phyloP scores from a whole-genome alignment of 2,888 invertebrate genomes.

The Drosophila limbata region DNA sequence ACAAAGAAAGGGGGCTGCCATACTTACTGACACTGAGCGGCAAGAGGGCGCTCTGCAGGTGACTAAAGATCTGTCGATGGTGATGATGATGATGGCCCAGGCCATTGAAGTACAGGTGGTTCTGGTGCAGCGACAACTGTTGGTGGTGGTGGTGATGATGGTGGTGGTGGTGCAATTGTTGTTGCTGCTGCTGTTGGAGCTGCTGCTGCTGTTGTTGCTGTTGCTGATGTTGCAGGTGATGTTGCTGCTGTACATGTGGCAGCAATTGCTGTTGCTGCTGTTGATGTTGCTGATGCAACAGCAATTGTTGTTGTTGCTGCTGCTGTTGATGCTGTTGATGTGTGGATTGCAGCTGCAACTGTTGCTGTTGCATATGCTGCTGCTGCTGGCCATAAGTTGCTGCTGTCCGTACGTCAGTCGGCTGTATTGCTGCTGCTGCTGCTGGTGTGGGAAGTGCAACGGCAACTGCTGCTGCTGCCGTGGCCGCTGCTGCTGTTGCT shows the following conservation, averaged over 20 bases:
- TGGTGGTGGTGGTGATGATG: conserved; percentile 75
- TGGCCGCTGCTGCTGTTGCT: conserved; percentile 69
- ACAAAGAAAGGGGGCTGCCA: conserved; percentile 32
- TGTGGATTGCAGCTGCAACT: conserved; percentile 40
- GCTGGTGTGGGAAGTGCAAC: conserved; percentile 55
- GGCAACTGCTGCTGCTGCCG: conserved; percentile 61
- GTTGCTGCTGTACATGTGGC: conserved; percentile 55
- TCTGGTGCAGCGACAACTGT: conserved; percentile 75
- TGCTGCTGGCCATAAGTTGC: conserved; percentile 50
- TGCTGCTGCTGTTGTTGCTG: conserved; percentile 53
- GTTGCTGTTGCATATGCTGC: conserved; percentile 48
- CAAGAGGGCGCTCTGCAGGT: conserved; percentile 84
- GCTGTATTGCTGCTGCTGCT: conserved; percentile 46
- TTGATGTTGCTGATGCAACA: conserved; percentile 57
- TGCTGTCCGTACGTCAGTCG: conserved; percentile 47
- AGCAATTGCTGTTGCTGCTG: conserved; percentile 47
- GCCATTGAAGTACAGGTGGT: conserved; percentile 82
- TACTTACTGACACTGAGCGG: conserved; percentile 86
- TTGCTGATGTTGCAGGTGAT: conserved; percentile 58
- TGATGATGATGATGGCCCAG: conserved; percentile 83
- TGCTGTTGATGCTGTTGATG: conserved; percentile 52
- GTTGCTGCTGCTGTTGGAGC: conserved; percentile 19
- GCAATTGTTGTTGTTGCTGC: conserved; percentile 56
- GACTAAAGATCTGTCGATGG: conserved; percentile 85
- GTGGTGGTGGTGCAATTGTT: conserved; percentile 59